A percentile compares a stretch with the other conserved stretches of the same genome.
phyloP scores from a whole-genome alignment of 2,113 vertebrate genomes.

The Propithecus coquereli region DNA sequence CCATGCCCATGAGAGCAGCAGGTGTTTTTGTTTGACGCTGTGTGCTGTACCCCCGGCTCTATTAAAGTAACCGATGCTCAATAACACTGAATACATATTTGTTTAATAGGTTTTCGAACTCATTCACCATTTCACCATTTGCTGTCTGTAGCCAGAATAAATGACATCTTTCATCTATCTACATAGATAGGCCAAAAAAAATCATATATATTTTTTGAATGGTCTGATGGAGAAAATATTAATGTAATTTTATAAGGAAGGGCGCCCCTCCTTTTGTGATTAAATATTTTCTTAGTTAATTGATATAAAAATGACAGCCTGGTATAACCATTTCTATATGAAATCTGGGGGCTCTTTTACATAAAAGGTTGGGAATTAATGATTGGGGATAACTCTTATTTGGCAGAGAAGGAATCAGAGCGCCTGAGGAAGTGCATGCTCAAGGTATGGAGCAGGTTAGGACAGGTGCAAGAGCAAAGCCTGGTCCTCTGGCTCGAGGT shows the following conservation, averaged over 20 bases:
- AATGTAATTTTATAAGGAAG: background rate
- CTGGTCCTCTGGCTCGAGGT: accelerated
- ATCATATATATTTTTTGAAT: background rate
- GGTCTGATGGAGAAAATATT: constrained; percentile 1
- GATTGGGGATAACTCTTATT: background rate
- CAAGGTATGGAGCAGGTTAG: background rate
- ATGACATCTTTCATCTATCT: background rate
- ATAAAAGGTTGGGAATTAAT: background rate
- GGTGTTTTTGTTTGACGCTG: background rate
- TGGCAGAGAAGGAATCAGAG: background rate
- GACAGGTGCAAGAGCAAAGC: background rate
- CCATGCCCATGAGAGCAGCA: background rate
- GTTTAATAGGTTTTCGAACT: constrained; percentile 37
- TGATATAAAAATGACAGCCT: background rate
- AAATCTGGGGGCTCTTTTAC: background rate
- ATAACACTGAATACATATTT: constrained; percentile 49
- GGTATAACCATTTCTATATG: background rate
- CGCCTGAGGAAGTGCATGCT: background rate
- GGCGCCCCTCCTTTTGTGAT: background rate
- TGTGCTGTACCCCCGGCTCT: background rate
- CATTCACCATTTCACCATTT: background rate
- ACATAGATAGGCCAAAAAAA: background rate
- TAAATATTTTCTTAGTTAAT: background rate
- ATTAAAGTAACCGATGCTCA: constrained; percentile 49
- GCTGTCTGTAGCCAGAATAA: background rate